These are phyloP conservation scores for Desmodus rotundus DNA, from an alignment of 2,113 vertebrate genomes.

Conservation along the genomic window DNA sequence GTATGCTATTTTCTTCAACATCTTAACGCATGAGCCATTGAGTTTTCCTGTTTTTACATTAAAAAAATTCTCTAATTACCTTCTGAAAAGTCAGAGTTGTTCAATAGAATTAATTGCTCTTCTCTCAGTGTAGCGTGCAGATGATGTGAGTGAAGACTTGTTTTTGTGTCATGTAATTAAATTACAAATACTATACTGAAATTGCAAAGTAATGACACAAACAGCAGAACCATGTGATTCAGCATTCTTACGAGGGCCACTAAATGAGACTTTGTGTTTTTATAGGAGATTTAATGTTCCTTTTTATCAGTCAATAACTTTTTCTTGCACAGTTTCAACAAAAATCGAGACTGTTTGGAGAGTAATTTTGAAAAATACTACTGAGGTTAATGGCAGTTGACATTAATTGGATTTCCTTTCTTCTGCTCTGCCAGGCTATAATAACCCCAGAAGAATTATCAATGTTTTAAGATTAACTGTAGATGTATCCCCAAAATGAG, in stretches of 20 bases:
- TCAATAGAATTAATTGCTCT: constrained; percentile 67
- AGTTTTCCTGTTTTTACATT: background rate
- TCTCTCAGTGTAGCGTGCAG: constrained; percentile 46
- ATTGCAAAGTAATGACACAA: constrained; percentile 53
- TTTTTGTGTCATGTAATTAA: constrained; percentile 71
- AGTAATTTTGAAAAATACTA: constrained; percentile 59
- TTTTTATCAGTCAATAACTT: constrained; percentile 40
- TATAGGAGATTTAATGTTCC: constrained; percentile 37
- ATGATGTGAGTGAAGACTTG: constrained; percentile 51
- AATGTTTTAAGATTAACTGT: constrained; percentile 36
- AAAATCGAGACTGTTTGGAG: constrained; percentile 23
- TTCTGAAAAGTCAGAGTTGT: constrained; percentile 69
- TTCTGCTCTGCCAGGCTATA: constrained; percentile 3
- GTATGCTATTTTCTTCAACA: constrained; percentile 31
- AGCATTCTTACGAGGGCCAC: constrained; percentile 28
- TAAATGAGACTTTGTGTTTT: background rate
- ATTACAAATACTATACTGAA: constrained; percentile 65
- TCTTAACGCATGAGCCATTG: background rate
- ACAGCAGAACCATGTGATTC: constrained; percentile 43
- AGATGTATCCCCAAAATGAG: background rate
- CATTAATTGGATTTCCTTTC: constrained; percentile 43
- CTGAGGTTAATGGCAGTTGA: constrained; percentile 55
- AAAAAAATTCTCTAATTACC: constrained; percentile 54
- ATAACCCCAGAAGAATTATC: background rate
- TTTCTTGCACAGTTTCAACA: background rate